Evolutionary conservation across 2,888 invertebrate species (phyloP).

Genomic region (Mamestra brassicae): DNA sequence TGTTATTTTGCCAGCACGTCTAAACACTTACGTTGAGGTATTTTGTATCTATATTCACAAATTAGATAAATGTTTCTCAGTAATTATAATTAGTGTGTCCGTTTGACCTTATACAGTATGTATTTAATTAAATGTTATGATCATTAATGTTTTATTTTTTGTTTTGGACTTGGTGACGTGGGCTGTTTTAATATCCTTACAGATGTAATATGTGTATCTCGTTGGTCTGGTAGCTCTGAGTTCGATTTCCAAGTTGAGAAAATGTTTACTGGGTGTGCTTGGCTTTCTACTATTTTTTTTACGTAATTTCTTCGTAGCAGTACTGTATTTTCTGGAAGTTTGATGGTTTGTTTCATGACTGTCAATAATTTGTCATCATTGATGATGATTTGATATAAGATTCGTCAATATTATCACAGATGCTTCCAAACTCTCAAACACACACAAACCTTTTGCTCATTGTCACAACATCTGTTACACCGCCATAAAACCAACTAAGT

Average conservation of each 20-base stretch:
- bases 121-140: constrained; percentile 45
- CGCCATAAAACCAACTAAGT: constrained; percentile 77
- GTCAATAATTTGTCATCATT: background rate
- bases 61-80: constrained; percentile 35
- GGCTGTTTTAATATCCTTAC: background rate
- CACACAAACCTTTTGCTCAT: constrained; percentile 37
- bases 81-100: constrained; percentile 45
- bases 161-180: background rate
- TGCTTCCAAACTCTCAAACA: background rate
- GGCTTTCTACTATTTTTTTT: too few relatives aligned
- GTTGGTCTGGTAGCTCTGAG: too few relatives aligned
- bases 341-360: background rate
- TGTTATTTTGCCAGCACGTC: background rate
- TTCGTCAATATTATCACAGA: too few relatives aligned
- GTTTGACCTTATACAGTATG: constrained; percentile 45
- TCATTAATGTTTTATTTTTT: constrained; percentile 42
- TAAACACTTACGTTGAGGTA: background rate
- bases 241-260: too few relatives aligned
- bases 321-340: background rate
- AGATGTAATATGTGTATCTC: too few relatives aligned
- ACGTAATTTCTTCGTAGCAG: too few relatives aligned
- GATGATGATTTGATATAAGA: too few relatives aligned
- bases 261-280: too few relatives aligned
- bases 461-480: constrained; percentile 64
- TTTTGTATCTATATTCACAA: background rate